Percentiles rank a stretch among this genome's conserved stretches.
These are phyloP conservation scores for Girardinichthys multiradiatus DNA, from an alignment of 2,113 vertebrate species.

Conservation along the genomic window DNA sequence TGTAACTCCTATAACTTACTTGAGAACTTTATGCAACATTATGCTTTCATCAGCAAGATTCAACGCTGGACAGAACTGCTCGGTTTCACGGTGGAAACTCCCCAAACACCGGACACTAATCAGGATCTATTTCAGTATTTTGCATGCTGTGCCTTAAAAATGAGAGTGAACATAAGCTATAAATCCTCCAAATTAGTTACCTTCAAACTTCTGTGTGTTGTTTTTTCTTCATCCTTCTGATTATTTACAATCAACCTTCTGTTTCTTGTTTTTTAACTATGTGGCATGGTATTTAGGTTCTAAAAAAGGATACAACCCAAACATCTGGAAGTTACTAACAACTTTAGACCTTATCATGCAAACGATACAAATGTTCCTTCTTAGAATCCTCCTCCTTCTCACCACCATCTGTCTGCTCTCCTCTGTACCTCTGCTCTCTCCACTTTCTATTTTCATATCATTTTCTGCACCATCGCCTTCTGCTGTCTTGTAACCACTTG, in stretches of 20 bases:
- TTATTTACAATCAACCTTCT: conserved; percentile 14
- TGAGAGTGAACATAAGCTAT: conserved; percentile 4
- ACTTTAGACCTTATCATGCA: not conserved
- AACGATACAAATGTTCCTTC: not conserved
- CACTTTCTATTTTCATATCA: not conserved
- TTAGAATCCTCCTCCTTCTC: conserved; percentile 12
- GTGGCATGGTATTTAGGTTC: not conserved
- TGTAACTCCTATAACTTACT: conserved; percentile 28
- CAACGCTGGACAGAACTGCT: conserved; percentile 7
- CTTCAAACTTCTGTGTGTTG: not conserved
- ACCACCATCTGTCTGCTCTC: conserved; percentile 41
- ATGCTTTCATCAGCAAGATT: conserved; percentile 44
- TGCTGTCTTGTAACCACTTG: conserved; percentile 29
- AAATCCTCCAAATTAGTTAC: conserved; percentile 27
- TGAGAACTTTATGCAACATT: conserved; percentile 39
- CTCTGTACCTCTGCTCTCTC: not conserved
- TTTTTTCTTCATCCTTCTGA: not conserved
- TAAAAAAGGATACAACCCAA: not conserved
- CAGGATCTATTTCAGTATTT: conserved; percentile 15
- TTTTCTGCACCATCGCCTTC: conserved; percentile 21
- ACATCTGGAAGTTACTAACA: conserved; percentile 4
- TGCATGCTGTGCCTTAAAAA: not conserved
- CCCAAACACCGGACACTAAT: not conserved
- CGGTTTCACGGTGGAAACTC: not conserved
- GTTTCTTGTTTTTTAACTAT: not conserved